Evolutionary conservation across 2,888 invertebrate species (phyloP).

Genomic region (Prenolepis imparis): DNA sequence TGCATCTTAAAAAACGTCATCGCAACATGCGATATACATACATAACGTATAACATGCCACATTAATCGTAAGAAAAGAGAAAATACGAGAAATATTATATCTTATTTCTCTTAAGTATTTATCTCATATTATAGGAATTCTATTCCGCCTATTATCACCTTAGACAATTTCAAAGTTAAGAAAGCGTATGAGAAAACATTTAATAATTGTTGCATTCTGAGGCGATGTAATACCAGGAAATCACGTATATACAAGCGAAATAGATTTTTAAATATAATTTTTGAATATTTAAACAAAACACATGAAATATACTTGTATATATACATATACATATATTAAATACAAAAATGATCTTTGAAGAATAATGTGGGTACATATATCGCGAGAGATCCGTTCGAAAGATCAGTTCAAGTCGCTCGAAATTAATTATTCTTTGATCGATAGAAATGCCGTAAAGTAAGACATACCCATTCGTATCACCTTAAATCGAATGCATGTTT

Average conservation of each 20-base stretch:
- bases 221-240: conserved; percentile 92
- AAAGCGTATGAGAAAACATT: conserved; percentile 88
- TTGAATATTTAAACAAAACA: background rate
- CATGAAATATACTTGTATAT: background rate
- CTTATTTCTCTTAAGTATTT: too few relatives aligned
- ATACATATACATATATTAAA: background rate
- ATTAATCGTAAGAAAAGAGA: conserved; percentile 88
- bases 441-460: conserved; percentile 40
- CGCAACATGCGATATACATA: too few relatives aligned
- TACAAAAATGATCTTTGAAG: background rate
- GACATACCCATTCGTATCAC: conserved; percentile 18
- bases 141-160: conserved; percentile 90
- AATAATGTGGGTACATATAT: background rate
- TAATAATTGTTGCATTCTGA: conserved; percentile 92
- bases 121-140: conserved; percentile 90
- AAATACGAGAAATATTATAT: conserved; percentile 88
- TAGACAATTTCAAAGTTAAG: conserved; percentile 89
- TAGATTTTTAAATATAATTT: conserved; percentile 8
- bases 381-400: background rate
- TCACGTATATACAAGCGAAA: conserved; percentile 84
- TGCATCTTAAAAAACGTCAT: conserved; percentile 74
- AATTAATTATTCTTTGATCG: conserved; percentile 16
- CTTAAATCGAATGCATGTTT: conserved; percentile 1
- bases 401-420: background rate
- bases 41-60: conserved; percentile 82